A percentile compares a stretch with the other conserved stretches of the same genome.
Conservation (phyloP, 1,140 invertebrate genomes). For the Aphelinus certus region DNA sequence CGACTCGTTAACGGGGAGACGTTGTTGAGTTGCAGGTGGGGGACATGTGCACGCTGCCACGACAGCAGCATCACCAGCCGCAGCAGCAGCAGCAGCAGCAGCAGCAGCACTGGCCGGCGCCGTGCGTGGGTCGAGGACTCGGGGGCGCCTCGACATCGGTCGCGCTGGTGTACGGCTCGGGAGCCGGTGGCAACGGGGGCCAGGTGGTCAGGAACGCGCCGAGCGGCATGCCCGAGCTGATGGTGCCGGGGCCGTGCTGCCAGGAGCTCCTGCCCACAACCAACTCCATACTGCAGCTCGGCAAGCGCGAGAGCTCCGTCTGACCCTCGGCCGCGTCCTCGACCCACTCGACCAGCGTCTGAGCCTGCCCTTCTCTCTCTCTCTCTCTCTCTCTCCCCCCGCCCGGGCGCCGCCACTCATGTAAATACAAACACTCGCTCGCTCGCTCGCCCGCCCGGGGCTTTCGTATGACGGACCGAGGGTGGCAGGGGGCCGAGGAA, state of each 20-base stretch:
- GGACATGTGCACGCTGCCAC: conserved; percentile 62
- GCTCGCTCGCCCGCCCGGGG: no score
- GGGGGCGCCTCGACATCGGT: neutral
- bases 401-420: no score
- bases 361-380: neutral
- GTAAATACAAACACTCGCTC: no score
- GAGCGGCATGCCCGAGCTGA: conserved; percentile 46
- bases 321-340: conserved; percentile 47
- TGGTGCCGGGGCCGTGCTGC: conserved; percentile 44
- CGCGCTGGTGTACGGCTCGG: conserved; percentile 42
- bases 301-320: conserved; percentile 64
- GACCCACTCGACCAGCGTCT: neutral
- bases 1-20: neutral
- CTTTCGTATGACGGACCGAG: no score
- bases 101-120: neutral
- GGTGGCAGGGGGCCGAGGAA: no score
- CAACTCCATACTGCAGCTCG: neutral
- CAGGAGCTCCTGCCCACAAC: conserved; percentile 39
- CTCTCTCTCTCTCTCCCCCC: neutral
- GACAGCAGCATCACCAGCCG: conserved; percentile 57
- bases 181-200: conserved; percentile 28
- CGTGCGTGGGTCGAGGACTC: neutral
- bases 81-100: neutral
- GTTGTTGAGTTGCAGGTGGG: conserved; percentile 39
- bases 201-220: conserved; percentile 55